Base-by-base conservation (phyloP, 1,140 invertebrate species). In the Drosophila lacertosa region DNA sequence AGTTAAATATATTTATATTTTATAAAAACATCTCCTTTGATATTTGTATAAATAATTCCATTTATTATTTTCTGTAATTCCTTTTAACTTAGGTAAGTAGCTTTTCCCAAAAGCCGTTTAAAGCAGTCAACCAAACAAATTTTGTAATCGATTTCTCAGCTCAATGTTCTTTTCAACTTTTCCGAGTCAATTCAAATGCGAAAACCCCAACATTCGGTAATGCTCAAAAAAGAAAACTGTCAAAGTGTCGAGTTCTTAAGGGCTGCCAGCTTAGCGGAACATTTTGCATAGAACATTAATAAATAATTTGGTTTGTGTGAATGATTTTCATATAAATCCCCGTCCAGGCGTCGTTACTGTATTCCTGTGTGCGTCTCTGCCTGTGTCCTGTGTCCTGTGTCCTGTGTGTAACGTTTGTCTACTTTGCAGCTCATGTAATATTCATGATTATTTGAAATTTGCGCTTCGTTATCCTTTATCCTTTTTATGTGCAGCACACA, bases 381-480 rank as follows among this genome's bases (percentile, higher is more conserved):
- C 29, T 58, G 50, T 57, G 42, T 51, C n/a, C n/a, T n/a, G 45
- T 62, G 16, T 51, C 47, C 33, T 13, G n/a, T 44, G 67, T 57
- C 62, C 51, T 76, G 40, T 77, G 62, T 68, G 60, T 48, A 60
- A 53, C 77, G 72, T 69, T 80, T 81, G 81, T 86, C 82, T 84
- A 86, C 74, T 86, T 51, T 74, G 73, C 73, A 81, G 81, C 81
- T 86, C 77, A 84, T 84, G 81, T 84, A 86, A 84, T 86, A 86
- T 84, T 84, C 81, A 84, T 84, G 81, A 84, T 86, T 84, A 84
- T 84, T 84, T 84, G 81, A 84, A 84, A 84, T 84, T 84, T 84
- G 81, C 81, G 81, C 81, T 84, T 84, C 81, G 77, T 84, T 84
- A 84, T 84, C 81, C 81, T 74, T 86, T 84, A 86, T 84, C 77